Base-by-base conservation (phyloP, 2,888 invertebrate species). In the Tricholauxania praeusta region DNA sequence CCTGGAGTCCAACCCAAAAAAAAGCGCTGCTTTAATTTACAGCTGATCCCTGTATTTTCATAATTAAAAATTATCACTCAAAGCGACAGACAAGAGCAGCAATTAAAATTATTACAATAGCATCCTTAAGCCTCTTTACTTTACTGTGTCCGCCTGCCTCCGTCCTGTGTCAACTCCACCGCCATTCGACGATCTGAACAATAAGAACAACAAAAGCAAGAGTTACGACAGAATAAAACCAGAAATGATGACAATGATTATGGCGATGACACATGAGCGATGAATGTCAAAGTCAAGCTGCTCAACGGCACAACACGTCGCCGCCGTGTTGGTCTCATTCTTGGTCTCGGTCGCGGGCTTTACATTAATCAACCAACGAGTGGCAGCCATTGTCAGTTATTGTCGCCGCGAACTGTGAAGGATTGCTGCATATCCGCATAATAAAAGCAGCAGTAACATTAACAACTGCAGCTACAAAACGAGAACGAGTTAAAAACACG, bases 271-370 rank as follows among this genome's bases (percentile, higher is more conserved):
- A 70, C 70, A 70, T 70, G 70, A 70, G 60, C 70, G 70, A 62
- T 63, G 70, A 70, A 70, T 70, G 70, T 70, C 70, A 70, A 70
- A 70, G 70, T 70, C 70, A 52, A 60, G 62, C 62, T 67, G 67
- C 48, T 53, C 47, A 64, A 49, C 64, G 39, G 39, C 39, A 39
- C 39, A 39, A 39, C 39, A 39, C 39, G 39, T 39, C 39, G 39
- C 10, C 39, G 39, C 10, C 39, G 17, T 19, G 67, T 57, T 67
- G 19, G 55, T 32, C 55, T 12, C n/a, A 32, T 39, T 19, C 62
- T 19, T 32, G 28, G 47, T 47, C 47, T 8, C 47, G 7, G 10
- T 49, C 39, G 48, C 62, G 39, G n/a, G 39, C 39, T 10, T 39
- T 59, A 49, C 68, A 68, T 68, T 57, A 68, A 57, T 68, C 68